Conservation (phyloP, 2,888 invertebrate genomes). For the Cheilosia impressa region DNA sequence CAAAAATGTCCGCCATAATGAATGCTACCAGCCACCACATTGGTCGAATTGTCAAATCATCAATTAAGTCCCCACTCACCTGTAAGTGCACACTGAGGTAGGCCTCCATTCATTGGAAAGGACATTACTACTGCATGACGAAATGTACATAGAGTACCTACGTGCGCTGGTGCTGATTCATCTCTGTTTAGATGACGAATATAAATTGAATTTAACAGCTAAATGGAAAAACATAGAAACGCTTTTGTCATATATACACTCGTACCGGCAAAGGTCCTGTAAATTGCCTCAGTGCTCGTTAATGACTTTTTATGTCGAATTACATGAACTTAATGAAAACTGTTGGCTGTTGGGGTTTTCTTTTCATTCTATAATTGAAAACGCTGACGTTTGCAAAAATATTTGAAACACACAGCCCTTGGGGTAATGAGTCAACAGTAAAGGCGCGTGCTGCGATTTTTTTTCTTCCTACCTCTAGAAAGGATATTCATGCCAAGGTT, state of each 20-base stretch:
- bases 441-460: slow-evolving; percentile 22
- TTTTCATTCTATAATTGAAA: slow-evolving; percentile 50
- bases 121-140: slow-evolving; percentile 4
- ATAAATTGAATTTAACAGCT: slow-evolving; percentile 21
- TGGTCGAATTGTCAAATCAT: slow-evolving; percentile 60
- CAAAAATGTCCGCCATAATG: slow-evolving; percentile 33
- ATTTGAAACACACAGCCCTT: neutral
- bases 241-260: slow-evolving; percentile 26
- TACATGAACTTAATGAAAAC: slow-evolving; percentile 27
- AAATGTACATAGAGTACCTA: neutral
- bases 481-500: slow-evolving; percentile 4
- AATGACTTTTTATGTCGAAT: slow-evolving; percentile 11
- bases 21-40: slow-evolving; percentile 13
- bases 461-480: neutral
- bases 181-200: neutral
- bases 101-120: neutral
- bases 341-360: neutral
- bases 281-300: slow-evolving; percentile 24
- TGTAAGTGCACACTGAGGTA: slow-evolving; percentile 28
- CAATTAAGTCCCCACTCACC: slow-evolving; percentile 54
- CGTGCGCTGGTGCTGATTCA: neutral
- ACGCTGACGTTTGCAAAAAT: slow-evolving; percentile 48
- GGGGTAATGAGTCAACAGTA: slow-evolving; percentile 27
- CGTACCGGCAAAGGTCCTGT: slow-evolving; percentile 19
- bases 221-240: slow-evolving; percentile 43